These are phyloP conservation scores for Dexiosoma caninum DNA, from an alignment of 2,888 invertebrate species.

Conservation along the genomic window DNA sequence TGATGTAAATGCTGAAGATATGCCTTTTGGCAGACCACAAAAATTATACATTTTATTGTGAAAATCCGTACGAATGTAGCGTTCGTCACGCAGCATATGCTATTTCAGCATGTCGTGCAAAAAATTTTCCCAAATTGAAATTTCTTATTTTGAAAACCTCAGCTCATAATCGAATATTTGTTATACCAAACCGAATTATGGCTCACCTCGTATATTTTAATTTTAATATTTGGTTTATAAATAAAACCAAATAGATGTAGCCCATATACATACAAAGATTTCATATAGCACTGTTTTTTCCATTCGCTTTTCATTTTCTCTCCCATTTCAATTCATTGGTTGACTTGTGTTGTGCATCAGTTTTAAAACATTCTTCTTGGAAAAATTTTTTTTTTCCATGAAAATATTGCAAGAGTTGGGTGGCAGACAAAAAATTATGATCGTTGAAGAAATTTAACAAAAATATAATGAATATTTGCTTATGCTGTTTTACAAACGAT, in stretches of 20 bases:
- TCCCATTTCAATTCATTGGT: conserved; percentile 45
- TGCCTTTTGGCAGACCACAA: no score
- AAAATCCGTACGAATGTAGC: no score
- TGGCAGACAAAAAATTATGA: background rate
- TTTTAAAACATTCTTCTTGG: conserved; percentile 19
- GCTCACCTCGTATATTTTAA: no score
- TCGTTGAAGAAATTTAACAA: background rate
- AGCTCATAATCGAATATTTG: no score
- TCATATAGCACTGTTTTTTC: background rate
- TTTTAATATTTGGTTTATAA: background rate
- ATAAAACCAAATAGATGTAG: background rate
- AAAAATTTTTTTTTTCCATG: background rate
- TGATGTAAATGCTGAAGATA: no score
- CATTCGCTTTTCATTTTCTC: background rate
- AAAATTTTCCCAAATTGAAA: no score
- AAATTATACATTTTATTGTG: no score
- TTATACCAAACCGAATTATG: no score
- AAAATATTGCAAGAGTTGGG: conserved; percentile 8
- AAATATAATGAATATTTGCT: conserved; percentile 21
- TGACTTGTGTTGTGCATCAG: conserved; percentile 31
- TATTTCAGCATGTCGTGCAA: no score
- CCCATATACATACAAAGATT: background rate
- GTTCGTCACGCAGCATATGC: no score
- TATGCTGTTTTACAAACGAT: conserved; percentile 9
- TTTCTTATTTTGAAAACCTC: no score